These are phyloP conservation scores for Dysidea cf. avara DNA, from an alignment of 37 sponge, comb jelly and placozoan species.

Conservation along the genomic window DNA sequence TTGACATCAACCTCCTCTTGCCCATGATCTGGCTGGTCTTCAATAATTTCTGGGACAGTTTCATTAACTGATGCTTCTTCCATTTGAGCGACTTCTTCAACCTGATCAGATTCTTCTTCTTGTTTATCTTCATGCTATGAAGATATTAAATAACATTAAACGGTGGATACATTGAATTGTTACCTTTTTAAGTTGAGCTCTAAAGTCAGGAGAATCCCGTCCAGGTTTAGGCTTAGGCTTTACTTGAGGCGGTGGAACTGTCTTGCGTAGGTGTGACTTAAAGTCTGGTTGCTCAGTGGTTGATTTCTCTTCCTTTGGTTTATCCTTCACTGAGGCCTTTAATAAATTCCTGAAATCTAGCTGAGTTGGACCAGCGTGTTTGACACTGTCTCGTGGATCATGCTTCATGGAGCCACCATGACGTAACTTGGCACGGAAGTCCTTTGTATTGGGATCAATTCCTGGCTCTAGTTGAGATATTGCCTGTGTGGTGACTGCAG, in stretches of 20 bases:
- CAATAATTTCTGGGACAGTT: no score
- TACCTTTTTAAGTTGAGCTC: conserved; percentile 18
- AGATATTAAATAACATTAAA: no score
- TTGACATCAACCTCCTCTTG: no score
- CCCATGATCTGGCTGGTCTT: no score
- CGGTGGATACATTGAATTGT: not conserved
- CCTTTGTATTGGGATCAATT: not conserved
- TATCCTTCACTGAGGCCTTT: not conserved
- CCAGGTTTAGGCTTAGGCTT: conserved; percentile 17
- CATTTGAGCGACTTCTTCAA: no score
- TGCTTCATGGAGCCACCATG: conserved; percentile 14
- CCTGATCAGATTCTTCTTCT: no score
- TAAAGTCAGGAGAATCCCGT: conserved; percentile 50
- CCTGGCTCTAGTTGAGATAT: not conserved
- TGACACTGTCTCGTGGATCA: conserved; percentile 29
- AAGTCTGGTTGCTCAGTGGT: conserved; percentile 72
- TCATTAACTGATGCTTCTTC: no score
- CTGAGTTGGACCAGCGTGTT: not conserved
- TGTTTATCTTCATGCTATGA: no score
- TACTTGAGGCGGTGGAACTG: conserved; percentile 29
- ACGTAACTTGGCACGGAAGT: not conserved
- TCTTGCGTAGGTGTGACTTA: conserved; percentile 48
- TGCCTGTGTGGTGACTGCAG: not conserved
- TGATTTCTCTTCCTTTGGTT: conserved; percentile 39
- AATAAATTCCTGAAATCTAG: conserved; percentile 52